phyloP scores from a whole-genome alignment of 2,888 invertebrate species.

The Zhuqinia jingwanae region DNA sequence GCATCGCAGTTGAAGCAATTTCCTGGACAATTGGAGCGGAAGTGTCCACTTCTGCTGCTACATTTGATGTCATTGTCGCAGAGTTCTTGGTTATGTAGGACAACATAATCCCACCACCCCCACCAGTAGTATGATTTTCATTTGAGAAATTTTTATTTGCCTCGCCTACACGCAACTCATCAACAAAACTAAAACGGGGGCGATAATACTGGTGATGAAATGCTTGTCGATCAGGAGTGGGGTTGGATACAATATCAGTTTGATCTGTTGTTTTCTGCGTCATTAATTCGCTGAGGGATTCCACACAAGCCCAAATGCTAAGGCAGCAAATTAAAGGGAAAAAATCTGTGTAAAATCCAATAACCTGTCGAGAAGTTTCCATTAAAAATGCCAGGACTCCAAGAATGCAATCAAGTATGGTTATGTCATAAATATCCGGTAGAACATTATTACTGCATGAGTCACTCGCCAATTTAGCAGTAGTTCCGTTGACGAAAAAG shows the following conservation, averaged over 20 bases:
- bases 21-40: constrained; percentile 27
- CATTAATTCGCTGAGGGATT: constrained; percentile 20
- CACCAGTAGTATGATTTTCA: neutral
- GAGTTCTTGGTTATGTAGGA: constrained; percentile 2
- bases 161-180: neutral
- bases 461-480: neutral
- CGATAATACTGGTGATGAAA: neutral
- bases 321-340: constrained; percentile 50
- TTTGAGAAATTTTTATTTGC: neutral
- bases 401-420: constrained; percentile 9
- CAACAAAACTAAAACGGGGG: constrained; percentile 7
- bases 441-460: constrained; percentile 19
- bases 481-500: constrained; percentile 43
- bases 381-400: constrained; percentile 42
- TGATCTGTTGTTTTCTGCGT: neutral
- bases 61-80: neutral
- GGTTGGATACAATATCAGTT: too few relatives aligned
- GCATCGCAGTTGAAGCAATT: neutral
- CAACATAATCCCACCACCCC: neutral
- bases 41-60: neutral
- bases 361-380: constrained; percentile 47
- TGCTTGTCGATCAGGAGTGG: too few relatives aligned
- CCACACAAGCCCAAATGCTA: constrained; percentile 48
- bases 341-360: constrained; percentile 60
- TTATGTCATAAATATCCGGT: neutral